Conservation (phyloP, 2,888 invertebrate species). For the Nemotelus pantherinus region DNA sequence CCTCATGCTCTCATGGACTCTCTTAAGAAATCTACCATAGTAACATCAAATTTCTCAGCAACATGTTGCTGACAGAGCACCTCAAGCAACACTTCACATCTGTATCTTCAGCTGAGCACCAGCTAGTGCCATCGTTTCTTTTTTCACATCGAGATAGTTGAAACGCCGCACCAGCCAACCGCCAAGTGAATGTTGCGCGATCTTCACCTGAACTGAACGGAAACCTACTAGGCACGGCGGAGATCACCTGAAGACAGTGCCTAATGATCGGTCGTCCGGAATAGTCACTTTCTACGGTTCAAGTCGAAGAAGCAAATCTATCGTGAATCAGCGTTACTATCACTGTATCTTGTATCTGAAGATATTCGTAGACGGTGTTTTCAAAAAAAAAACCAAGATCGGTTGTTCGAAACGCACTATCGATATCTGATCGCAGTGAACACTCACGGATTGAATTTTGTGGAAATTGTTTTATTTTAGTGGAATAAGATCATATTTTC, state of each 20-base stretch:
- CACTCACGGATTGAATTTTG: too few relatives aligned
- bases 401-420: too few relatives aligned
- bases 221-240: conserved; percentile 15
- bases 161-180: too few relatives aligned
- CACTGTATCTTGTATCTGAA: too few relatives aligned
- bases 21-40: too few relatives aligned
- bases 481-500: too few relatives aligned
- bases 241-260: conserved; percentile 43
- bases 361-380: too few relatives aligned
- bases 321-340: neutral
- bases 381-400: too few relatives aligned
- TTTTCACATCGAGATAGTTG: neutral
- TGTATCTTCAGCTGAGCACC: neutral
- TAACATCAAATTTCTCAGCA: neutral
- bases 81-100: neutral
- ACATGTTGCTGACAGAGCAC: neutral
- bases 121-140: neutral
- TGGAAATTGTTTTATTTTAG: too few relatives aligned
- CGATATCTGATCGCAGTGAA: too few relatives aligned
- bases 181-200: conserved; percentile 31
- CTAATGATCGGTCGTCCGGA: conserved; percentile 38
- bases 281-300: conserved; percentile 31
- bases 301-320: neutral
- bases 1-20: too few relatives aligned
- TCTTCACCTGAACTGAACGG: conserved; percentile 19